Base-by-base conservation (phyloP, 2,888 invertebrate species). In the Euphydryas editha region DNA sequence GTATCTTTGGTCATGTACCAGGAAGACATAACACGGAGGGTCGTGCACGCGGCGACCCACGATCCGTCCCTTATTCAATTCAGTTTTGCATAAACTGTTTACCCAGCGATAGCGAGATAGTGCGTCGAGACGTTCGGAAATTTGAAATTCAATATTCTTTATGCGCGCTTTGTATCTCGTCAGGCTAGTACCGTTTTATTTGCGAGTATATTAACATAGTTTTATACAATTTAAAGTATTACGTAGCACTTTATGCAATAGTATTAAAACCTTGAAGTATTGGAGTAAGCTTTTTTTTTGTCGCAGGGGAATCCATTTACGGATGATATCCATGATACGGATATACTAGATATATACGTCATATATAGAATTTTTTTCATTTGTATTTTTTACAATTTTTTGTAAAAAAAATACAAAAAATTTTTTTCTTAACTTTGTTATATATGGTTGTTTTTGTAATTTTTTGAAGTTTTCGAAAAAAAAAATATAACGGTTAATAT, bases 11-110 rank as follows among this genome's bases (percentile, higher is more conserved):
- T 6, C 15, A 11, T 39, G 49, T 47, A 13, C 59, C 21, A 46
- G 36, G 54, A 36, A 36, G 36, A 36, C 54, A 51, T 30, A n/a
- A 30, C 54, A 36, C 24, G 17, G 17, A 7, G 30, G 54, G 54
- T 30, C 8, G n/a, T 20, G 63, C 59, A 60, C 57, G 62, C 64
- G 66, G 68, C 69, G 69, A 73, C 71, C 76, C 76, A 21, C 78
- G 82, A 81, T 79, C 83, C 82, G 79, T 76, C 81, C 82, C 84
- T 88, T 85, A 88, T 88, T 87, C 86, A 84, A 88, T 88, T 86
- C 83, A 72, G 85, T 81, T 90, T 90, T 85, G 82, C 89, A 90
- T 90, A 90, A 90, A 88, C 86, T 84, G 88, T 90, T 88, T 88
- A 88, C 85, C 71, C 77, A 78, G 70, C 75, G 76, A 75, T 75